These are phyloP conservation scores for Leptothorax acervorum DNA, from an alignment of 2,888 invertebrate genomes.

Conservation along the genomic window DNA sequence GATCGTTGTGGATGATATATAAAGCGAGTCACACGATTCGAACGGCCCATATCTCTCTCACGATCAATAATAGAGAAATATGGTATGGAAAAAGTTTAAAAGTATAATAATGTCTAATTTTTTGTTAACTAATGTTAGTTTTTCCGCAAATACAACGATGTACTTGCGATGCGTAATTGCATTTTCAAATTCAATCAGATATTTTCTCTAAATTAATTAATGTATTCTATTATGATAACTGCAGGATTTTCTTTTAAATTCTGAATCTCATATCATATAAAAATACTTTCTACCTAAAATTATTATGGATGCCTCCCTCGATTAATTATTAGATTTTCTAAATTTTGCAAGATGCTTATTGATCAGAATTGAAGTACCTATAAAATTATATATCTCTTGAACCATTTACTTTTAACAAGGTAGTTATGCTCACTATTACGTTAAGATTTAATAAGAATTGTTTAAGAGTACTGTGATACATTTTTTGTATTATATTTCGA, in stretches of 20 bases:
- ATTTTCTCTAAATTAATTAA: not conserved
- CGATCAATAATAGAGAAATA: conserved; percentile 5
- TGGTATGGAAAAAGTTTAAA: not conserved
- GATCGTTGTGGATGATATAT: not conserved
- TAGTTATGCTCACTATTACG: not conserved
- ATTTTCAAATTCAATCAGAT: not conserved
- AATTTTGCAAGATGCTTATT: not conserved
- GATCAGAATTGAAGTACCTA: not conserved
- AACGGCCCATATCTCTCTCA: not conserved
- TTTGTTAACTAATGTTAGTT: not conserved
- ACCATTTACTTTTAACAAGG: not conserved
- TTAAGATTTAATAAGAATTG: not conserved
- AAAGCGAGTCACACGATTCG: not conserved
- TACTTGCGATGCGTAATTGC: not conserved
- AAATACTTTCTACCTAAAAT: not conserved
- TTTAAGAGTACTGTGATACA: not conserved
- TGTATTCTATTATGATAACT: not conserved
- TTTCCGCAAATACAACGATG: not conserved
- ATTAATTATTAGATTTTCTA: not conserved
- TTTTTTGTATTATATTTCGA: not conserved
- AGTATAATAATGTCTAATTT: not conserved
- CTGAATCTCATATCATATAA: not conserved
- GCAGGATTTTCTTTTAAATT: not conserved
- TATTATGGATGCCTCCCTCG: not conserved
- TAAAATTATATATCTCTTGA: not conserved